A percentile compares a stretch with the other conserved stretches of the same genome.
Evolutionary conservation across 2,113 vertebrate genomes (phyloP).

Genomic region (Coturnix japonica): DNA sequence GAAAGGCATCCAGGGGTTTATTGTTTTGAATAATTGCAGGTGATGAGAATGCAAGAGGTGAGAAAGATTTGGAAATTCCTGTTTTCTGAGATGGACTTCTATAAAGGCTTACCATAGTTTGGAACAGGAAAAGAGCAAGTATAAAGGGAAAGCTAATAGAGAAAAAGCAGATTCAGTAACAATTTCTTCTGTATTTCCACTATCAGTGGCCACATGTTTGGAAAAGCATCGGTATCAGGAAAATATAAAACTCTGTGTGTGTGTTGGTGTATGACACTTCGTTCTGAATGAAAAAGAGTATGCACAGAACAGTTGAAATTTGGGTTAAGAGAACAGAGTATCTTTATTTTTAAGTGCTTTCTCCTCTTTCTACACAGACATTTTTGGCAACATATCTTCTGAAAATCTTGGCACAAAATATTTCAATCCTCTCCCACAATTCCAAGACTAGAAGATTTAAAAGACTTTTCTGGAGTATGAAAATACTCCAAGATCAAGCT

Average conservation of each 20-base stretch:
- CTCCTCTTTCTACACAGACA: conserved; percentile 16
- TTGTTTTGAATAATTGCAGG: conserved; percentile 18
- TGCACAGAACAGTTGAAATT: background rate
- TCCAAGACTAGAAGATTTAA: conserved; percentile 10
- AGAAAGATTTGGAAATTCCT: conserved; percentile 31
- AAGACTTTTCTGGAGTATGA: conserved; percentile 17
- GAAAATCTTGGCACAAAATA: conserved; percentile 34
- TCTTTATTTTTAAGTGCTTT: background rate
- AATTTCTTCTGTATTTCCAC: conserved; percentile 24
- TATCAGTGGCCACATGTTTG: conserved; percentile 10
- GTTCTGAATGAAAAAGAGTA: background rate
- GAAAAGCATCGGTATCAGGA: conserved; percentile 33
- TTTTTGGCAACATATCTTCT: conserved; percentile 55
- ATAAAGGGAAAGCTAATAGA: conserved; percentile 25
- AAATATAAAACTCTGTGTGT: background rate
- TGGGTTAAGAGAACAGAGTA: background rate
- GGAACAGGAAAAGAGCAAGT: conserved; percentile 10
- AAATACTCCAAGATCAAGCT: background rate
- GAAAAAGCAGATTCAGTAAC: background rate
- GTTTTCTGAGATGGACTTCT: conserved; percentile 15
- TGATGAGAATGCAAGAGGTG: conserved; percentile 1
- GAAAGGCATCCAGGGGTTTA: background rate
- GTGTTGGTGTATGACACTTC: background rate
- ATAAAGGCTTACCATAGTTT: conserved; percentile 12
- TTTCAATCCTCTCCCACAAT: conserved; percentile 14